phyloP scores from a whole-genome alignment of 2,888 invertebrate species.

The Corbicula japonica region DNA sequence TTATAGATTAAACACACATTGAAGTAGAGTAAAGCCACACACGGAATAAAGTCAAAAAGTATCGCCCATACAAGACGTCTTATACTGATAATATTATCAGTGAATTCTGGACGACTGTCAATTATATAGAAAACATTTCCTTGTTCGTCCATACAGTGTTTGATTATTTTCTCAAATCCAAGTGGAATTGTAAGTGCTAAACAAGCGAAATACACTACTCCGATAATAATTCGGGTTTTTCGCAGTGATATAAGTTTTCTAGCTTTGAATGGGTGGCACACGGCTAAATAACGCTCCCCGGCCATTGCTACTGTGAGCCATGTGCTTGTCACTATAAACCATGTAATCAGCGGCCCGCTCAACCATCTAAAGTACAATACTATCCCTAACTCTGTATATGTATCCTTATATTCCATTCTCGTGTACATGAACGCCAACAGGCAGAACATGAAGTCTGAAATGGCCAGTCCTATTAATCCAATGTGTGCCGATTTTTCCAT shows the following conservation, averaged over 20 bases:
- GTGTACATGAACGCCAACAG: conserved; percentile 81
- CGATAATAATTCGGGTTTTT: conserved; percentile 80
- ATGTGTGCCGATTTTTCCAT: conserved; percentile 85
- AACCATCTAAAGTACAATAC: conserved; percentile 79
- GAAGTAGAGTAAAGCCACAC: conserved; percentile 82
- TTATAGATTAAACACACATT: conserved; percentile 82
- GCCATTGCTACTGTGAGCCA: conserved; percentile 86
- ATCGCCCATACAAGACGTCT: conserved; percentile 81
- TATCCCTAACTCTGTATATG: conserved; percentile 66
- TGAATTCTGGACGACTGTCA: conserved; percentile 62
- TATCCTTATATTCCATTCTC: conserved; percentile 67
- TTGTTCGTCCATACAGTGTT: conserved; percentile 58
- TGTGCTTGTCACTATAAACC: conserved; percentile 84
- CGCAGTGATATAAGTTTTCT: conserved; percentile 81
- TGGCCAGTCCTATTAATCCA: conserved; percentile 84
- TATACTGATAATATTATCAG: conserved; percentile 62
- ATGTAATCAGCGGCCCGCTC: conserved; percentile 80
- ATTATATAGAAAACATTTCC: conserved; percentile 67
- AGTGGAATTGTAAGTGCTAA: conserved; percentile 77
- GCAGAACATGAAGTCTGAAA: conserved; percentile 85
- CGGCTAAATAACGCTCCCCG: conserved; percentile 84
- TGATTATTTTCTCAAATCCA: conserved; percentile 76
- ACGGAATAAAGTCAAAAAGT: conserved; percentile 83
- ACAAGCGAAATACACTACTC: conserved; percentile 75
- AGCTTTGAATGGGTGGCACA: conserved; percentile 85